Evolutionary conservation across 2,797 vertebrate species (phyloP), one percentile per base, ranked within the genome.

Genomic region (Anas georgica): DNA sequence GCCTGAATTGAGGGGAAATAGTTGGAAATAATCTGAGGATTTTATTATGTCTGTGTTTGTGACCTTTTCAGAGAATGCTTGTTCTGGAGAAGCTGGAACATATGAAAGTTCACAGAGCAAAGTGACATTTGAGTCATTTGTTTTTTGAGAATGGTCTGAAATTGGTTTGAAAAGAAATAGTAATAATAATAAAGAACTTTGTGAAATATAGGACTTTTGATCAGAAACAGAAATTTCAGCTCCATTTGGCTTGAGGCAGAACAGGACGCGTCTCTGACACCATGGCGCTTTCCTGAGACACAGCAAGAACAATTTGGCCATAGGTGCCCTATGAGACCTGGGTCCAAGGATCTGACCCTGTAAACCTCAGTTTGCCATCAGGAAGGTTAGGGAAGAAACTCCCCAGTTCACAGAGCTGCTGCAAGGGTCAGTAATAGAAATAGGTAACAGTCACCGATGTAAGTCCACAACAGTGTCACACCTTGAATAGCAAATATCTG

Each of bases 391-490:
- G 11, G 12, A 68, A 86, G 33, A 3, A 35, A 23, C 56, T 12
- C 6, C 35, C 0, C 17, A 2, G 9, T 52, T 70, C 17, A 29
- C 25, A 63, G 48, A 63, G 29, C 43, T 59, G 41, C 89, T 63
- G 37, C 29, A 45, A 50, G 33, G 41, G 54, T 37, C 29, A 16
- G 10, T 13, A 18, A 10, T 29, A 8, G 9, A 66, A 58, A 56
- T 0, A 55, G 29, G 21, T 52, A 33, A 15, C 18, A 72, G 41
- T 6, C 41, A 33, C 0, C 0, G 29, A 4, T 55, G 23, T 20
- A 39, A 39, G 16, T 48, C 82, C 23, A 2, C 1, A 69, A 52
- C 28, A 0, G 12, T 6, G 55, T 18, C 46, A 55, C 50, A 73
- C 21, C 20, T 23, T 35, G 25, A 55, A 25, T n/a, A 79, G 60